Percentiles rank a stretch among this genome's conserved stretches.
These are phyloP conservation scores for Siderastrea radians DNA, from an alignment of 92 coral and sea anemone genomes.

Conservation along the genomic window DNA sequence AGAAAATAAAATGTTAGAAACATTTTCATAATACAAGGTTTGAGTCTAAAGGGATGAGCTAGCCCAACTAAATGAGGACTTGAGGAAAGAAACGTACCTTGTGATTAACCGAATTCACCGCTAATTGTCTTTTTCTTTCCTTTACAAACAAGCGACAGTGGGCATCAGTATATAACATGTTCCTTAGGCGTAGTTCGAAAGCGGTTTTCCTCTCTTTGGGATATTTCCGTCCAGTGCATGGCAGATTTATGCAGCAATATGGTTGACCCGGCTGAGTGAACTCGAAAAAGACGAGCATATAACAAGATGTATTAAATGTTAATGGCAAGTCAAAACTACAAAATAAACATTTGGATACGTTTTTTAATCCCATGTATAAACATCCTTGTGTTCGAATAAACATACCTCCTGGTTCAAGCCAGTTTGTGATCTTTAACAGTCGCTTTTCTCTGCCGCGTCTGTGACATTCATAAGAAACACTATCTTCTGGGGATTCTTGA, in stretches of 20 bases:
- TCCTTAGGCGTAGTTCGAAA: too few relatives aligned
- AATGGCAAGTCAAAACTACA: constrained; percentile 1
- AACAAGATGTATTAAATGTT: neutral
- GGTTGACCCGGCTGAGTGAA: neutral
- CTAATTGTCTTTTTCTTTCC: too few relatives aligned
- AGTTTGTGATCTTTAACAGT: neutral
- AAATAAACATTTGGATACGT: constrained; percentile 15
- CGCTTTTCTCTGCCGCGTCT: neutral
- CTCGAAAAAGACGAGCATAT: neutral
- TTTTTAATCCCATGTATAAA: neutral
- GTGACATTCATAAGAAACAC: neutral
- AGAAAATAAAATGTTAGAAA: too few relatives aligned
- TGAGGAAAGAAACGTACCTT: too few relatives aligned
- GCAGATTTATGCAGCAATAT: too few relatives aligned
- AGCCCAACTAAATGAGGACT: too few relatives aligned
- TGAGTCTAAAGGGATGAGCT: too few relatives aligned
- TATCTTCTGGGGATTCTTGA: too few relatives aligned
- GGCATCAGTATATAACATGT: too few relatives aligned
- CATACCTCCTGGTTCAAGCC: neutral
- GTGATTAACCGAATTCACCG: too few relatives aligned
- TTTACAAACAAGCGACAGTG: too few relatives aligned
- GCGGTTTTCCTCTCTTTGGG: neutral
- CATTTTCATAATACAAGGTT: too few relatives aligned
- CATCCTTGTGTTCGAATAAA: neutral
- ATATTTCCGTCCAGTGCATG: neutral